Evolutionary conservation across 2,888 invertebrate genomes (phyloP).

Genomic region (Netelia inedita): DNA sequence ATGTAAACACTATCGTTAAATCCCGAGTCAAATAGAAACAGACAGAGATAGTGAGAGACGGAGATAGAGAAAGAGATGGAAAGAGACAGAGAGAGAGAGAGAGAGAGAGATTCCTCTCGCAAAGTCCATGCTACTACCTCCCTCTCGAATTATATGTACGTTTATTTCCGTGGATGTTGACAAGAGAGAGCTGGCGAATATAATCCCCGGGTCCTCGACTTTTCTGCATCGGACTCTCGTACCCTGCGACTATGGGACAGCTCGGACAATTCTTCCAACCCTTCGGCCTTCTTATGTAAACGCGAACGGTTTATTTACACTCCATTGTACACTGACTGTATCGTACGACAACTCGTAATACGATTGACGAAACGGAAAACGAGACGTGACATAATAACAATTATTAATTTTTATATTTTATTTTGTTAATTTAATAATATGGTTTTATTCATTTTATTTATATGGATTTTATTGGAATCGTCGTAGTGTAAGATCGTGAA

Average conservation of each 20-base stretch:
- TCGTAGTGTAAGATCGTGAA: too few species aligned
- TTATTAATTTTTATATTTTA: too few species aligned
- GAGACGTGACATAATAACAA: not conserved
- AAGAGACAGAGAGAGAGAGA: not conserved
- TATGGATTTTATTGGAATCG: too few species aligned
- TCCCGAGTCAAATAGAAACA: slow-evolving; percentile 44
- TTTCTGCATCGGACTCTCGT: not conserved
- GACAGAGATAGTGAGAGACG: slow-evolving; percentile 19
- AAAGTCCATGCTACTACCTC: not conserved
- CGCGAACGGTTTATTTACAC: slow-evolving; percentile 12
- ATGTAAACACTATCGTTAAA: slow-evolving; percentile 57
- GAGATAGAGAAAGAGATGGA: not conserved
- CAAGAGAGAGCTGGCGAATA: slow-evolving; percentile 17
- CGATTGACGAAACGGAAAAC: not conserved
- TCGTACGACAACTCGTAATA: not conserved
- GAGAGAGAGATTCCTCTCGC: not conserved
- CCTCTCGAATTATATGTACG: slow-evolving; percentile 40
- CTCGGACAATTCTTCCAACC: slow-evolving; percentile 10
- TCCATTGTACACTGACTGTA: not conserved
- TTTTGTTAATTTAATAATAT: too few species aligned
- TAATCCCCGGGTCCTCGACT: slow-evolving; percentile 20
- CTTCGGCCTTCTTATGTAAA: slow-evolving; percentile 15
- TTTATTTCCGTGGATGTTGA: slow-evolving; percentile 12
- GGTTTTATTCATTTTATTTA: too few species aligned
- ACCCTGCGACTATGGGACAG: not conserved